Base-by-base conservation (phyloP, 2,113 vertebrate species). In the Coryphaenoides rupestris region DNA sequence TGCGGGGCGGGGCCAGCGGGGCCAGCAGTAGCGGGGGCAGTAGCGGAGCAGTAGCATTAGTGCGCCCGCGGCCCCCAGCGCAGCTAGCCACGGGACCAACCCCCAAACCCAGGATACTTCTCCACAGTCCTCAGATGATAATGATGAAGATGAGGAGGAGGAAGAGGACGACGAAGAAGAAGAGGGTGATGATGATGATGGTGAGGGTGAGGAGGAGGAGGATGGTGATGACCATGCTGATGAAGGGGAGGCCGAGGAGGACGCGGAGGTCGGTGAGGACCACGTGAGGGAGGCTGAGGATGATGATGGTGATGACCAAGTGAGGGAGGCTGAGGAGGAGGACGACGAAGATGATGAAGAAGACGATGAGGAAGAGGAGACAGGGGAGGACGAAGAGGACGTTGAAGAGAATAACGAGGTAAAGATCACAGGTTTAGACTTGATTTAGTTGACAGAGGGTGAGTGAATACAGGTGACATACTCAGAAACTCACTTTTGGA, bases 1-100 rank as follows among this genome's bases (percentile, higher is more conserved):
- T 90, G 0, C 70, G 75, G 21, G 62, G 70, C 55, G 58, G 57
- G 64, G 69, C 74, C 46, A 60, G 61, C 21, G 33, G 28, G 19
- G 46, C 62, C 52, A 65, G 58, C 26, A 33, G 3, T 7, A 17
- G 26, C 57, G 4, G 13, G 10, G 17, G 28, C 6, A 2, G 33
- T 9, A 40, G 33, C 33, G 1, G 9, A 40, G 33, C 33, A 10
- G n/a, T n/a, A n/a, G n/a, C n/a, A n/a, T n/a, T n/a, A n/a, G n/a
- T n/a, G n/a, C n/a, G n/a, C 24, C 56, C 22, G 1, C 9, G 33
- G 9, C 45, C 40, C n/a, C 64, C 5, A n/a, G 2, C 12, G 21
- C 12, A 13, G 45, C 55, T 21, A 23, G 9, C 3, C 6, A 15
- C 19, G 50, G 10, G 15, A 47, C 10, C 10, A 17, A 22, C 19